Conservation (phyloP, 2,113 vertebrate species). For the Bos taurus region ARS-UCD2.0 NC_037334.1:70399001-70399500, state of each 20-base stretch:
- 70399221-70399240: slow-evolving; percentile 54
- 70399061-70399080: slow-evolving; percentile 76
- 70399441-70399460: slow-evolving; percentile 14
- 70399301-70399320: slow-evolving; percentile 16
- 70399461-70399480: not conserved
- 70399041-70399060: slow-evolving; percentile 77
- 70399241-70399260: not conserved
- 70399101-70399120: slow-evolving; percentile 78
- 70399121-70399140: slow-evolving; percentile 73
- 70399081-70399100: slow-evolving; percentile 77
- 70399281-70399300: not conserved
- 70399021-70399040: slow-evolving; percentile 80
- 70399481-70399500: not conserved
- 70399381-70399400: not conserved
- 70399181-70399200: slow-evolving; percentile 66
- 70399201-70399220: slow-evolving; percentile 43
- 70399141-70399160: slow-evolving; percentile 67
- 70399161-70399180: slow-evolving; percentile 69
- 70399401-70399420: not conserved
- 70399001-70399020: slow-evolving; percentile 84
- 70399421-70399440: slow-evolving; percentile 5
- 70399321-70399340: not conserved
- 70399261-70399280: not conserved
- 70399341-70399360: not conserved
- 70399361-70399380: slow-evolving; percentile 21